Evolutionary conservation across 2,888 invertebrate species (phyloP).

Genomic region (Ophion ventricosus): DNA sequence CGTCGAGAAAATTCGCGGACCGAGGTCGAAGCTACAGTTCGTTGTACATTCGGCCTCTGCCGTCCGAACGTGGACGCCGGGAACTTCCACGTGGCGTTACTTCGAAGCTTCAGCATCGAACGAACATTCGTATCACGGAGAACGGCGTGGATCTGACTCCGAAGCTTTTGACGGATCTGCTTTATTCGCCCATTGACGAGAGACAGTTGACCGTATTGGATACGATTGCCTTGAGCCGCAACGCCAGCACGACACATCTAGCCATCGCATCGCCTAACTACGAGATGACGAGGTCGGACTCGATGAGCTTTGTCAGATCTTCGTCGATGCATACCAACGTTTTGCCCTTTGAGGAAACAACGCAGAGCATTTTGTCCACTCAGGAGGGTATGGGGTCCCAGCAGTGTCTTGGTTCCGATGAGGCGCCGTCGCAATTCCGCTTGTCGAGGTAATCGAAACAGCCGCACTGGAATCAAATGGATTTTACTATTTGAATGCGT

Average conservation of each 20-base stretch:
- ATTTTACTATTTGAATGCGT: not conserved
- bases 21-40: constrained; percentile 50
- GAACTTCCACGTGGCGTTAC: constrained; percentile 26
- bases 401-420: constrained; percentile 61
- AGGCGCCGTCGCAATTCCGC: constrained; percentile 76
- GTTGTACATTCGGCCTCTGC: constrained; percentile 35
- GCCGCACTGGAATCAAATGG: not conserved
- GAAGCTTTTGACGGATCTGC: constrained; percentile 79
- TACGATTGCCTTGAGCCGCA: constrained; percentile 57
- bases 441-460: constrained; percentile 72
- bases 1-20: constrained; percentile 15
- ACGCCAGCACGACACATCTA: constrained; percentile 59
- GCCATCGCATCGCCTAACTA: constrained; percentile 48
- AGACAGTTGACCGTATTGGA: constrained; percentile 72
- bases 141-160: constrained; percentile 83
- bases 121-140: constrained; percentile 70
- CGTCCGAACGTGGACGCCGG: constrained; percentile 45
- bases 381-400: constrained; percentile 44
- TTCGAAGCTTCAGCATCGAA: constrained; percentile 67
- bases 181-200: constrained; percentile 78
- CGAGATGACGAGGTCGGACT: constrained; percentile 38
- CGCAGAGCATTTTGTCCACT: constrained; percentile 72
- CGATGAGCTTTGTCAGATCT: constrained; percentile 61
- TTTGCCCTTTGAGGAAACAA: constrained; percentile 62
- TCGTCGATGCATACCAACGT: constrained; percentile 57